These are phyloP conservation scores for Pseudonaja textilis DNA, from an alignment of 2,113 vertebrate species.

Conservation along the genomic window DNA sequence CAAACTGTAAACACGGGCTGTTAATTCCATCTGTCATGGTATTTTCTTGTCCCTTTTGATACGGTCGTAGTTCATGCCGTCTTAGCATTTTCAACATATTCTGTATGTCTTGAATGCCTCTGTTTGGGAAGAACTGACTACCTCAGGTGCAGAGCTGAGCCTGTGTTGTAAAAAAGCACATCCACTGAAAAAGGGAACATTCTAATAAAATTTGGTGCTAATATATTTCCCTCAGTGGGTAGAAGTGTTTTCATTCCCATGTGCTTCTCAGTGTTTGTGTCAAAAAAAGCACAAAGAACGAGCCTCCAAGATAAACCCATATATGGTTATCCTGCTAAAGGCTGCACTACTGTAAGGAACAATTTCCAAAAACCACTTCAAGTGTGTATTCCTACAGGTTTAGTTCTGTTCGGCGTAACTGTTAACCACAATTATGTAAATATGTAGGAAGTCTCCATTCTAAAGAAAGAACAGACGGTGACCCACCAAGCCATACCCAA, in stretches of 20 bases:
- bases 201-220: constrained; percentile 52
- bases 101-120: constrained; percentile 60
- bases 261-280: constrained; percentile 38
- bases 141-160: constrained; percentile 43
- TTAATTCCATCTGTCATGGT: constrained; percentile 46
- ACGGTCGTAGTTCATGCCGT: constrained; percentile 53
- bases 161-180: constrained; percentile 38
- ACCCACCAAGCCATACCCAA: neutral
- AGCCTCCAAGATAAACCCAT: neutral
- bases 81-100: constrained; percentile 58
- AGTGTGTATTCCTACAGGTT: neutral
- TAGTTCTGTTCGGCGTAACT: constrained; percentile 35
- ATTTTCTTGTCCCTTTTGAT: constrained; percentile 50
- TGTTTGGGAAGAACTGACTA: constrained; percentile 15
- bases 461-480: neutral
- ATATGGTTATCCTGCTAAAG: constrained; percentile 39
- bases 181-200: constrained; percentile 25
- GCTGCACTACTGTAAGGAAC: neutral
- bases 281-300: constrained; percentile 30
- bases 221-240: constrained; percentile 25
- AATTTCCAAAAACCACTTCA: neutral
- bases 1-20: constrained; percentile 55
- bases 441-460: constrained; percentile 16
- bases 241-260: constrained; percentile 48
- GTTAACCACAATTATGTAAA: constrained; percentile 21